Conservation (phyloP, 2,888 invertebrate species). For the Volucella inflata region DNA sequence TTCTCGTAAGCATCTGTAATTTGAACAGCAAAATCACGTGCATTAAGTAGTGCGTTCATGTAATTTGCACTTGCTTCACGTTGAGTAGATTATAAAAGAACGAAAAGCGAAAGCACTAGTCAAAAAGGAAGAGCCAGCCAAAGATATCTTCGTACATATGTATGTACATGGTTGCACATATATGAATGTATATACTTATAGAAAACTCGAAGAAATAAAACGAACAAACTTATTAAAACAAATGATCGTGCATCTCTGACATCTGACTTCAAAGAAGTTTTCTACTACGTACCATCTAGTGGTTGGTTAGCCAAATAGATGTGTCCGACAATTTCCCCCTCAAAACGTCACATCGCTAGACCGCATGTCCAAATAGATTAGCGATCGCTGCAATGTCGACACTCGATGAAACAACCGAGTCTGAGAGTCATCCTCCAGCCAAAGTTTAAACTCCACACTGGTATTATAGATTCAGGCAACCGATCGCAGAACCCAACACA, state of each 20-base stretch:
- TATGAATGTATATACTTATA: too few relatives aligned
- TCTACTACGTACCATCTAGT: conserved; percentile 45
- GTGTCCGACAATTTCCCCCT: conserved; percentile 45
- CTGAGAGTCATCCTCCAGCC: conserved; percentile 41
- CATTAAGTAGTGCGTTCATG: conserved; percentile 13
- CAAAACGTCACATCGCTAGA: conserved; percentile 56
- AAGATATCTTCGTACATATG: not conserved
- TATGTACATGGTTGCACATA: too few relatives aligned
- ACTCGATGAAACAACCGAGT: conserved; percentile 42
- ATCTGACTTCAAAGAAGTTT: conserved; percentile 70
- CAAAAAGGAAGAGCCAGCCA: conserved; percentile 2
- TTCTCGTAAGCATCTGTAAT: not conserved
- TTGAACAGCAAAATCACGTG: not conserved
- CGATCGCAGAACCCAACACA: conserved; percentile 48
- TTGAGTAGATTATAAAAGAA: conserved; percentile 16
- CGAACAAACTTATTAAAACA: conserved; percentile 59
- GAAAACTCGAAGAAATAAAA: not conserved
- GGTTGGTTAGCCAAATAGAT: conserved; percentile 30
- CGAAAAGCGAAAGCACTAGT: conserved; percentile 18
- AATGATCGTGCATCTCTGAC: conserved; percentile 70
- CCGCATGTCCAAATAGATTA: conserved; percentile 72
- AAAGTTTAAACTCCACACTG: conserved; percentile 1
- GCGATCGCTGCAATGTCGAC: conserved; percentile 70
- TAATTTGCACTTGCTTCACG: conserved; percentile 38
- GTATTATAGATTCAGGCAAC: conserved; percentile 6